Base-by-base conservation (phyloP, 2,888 invertebrate species). In the Agonopterix subpropinquella region DNA sequence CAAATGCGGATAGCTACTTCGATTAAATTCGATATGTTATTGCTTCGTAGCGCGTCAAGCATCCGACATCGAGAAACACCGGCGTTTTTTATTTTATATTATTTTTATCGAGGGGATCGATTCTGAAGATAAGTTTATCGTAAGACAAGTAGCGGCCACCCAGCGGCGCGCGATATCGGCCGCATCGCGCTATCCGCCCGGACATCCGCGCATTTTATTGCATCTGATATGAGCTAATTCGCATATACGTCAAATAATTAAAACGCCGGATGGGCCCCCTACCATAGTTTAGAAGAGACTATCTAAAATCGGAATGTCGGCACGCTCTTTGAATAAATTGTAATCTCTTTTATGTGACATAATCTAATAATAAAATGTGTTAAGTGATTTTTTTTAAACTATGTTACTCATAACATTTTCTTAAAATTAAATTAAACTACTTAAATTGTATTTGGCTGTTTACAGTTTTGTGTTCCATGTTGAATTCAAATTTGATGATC, bases 141-240 rank as follows among this genome's bases (percentile, higher is more conserved):
- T 85, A 88, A 88, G 86, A 88, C 87, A 77, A 85, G 88, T 85
- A 87, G 88, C 84, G 87, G 76, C 87, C 88, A 87, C 87, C 86
- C 78, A 76, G 71, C 62, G 63, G 61, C 59, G 62, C 59, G 64
- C 58, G 62, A 57, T 63, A 64, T 63, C 66, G 61, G 58, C 55
- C 54, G 45, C 65, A 64, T 59, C 67, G 64, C 59, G 63, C 67
- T 65, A 61, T 50, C 43, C 39, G 11, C 64, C 69, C 69, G 67
- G 70, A 66, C 73, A 66, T 67, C 64, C 72, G 70, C 67, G 80
- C 80, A 79, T 85, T 86, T 85, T 86, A 86, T 86, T 81, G 82
- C 80, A 84, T 82, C 83, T 73, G 84, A 86, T 86, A 83, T 70
- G 65, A 61, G 57, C 70, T 82, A 73, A 86, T 87, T 86, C 84